phyloP scores from a whole-genome alignment of 2,797 vertebrate genomes.

The Hydrolagus colliei region DNA sequence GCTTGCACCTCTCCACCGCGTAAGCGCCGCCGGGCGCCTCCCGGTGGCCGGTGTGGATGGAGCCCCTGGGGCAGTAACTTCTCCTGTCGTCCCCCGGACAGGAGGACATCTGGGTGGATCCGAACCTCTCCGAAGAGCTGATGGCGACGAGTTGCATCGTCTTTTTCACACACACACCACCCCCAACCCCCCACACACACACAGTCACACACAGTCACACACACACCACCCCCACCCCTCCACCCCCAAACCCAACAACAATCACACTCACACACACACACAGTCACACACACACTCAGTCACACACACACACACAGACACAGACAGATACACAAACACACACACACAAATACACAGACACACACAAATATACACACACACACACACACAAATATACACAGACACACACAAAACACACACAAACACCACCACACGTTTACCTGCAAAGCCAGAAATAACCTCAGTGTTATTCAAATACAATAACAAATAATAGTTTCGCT shows the following conservation, averaged over 20 bases:
- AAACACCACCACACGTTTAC: too few relatives aligned
- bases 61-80: not conserved
- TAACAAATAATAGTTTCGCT: too few relatives aligned
- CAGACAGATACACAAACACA: too few relatives aligned
- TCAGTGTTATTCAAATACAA: too few relatives aligned
- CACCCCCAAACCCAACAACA: not conserved
- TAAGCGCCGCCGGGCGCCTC: not conserved
- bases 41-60: not conserved
- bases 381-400: too few relatives aligned
- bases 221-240: not conserved
- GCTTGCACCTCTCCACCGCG: constrained; percentile 3
- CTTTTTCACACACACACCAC: not conserved
- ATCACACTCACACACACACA: not conserved
- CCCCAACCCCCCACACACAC: not conserved
- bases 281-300: too few relatives aligned
- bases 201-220: not conserved
- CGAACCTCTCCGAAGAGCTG: not conserved
- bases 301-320: too few relatives aligned
- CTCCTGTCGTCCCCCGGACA: not conserved
- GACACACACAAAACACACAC: too few relatives aligned
- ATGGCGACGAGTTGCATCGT: constrained; percentile 14
- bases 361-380: too few relatives aligned
- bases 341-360: too few relatives aligned
- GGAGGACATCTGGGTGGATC: not conserved
- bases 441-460: too few relatives aligned